Conservation (phyloP, 1,140 invertebrate genomes). For the Tetramorium simillimum region DNA sequence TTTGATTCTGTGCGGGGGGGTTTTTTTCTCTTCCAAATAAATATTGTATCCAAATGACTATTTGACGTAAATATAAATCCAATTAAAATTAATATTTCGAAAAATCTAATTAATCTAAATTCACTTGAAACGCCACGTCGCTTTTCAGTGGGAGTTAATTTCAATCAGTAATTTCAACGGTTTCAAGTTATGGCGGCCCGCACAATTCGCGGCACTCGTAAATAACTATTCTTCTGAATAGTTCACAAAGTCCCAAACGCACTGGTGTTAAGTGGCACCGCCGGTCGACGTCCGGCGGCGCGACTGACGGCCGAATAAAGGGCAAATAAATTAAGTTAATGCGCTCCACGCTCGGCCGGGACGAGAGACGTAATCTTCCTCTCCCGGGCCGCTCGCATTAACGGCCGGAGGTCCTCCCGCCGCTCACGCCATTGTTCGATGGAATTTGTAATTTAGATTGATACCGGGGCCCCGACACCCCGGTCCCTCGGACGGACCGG, state of each 20-base stretch:
- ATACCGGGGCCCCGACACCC: constrained; percentile 69
- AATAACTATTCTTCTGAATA: constrained; percentile 18
- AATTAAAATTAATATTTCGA: neutral
- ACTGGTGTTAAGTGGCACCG: constrained; percentile 64
- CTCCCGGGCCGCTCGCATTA: constrained; percentile 49
- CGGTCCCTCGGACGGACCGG: neutral
- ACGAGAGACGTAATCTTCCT: constrained; percentile 59
- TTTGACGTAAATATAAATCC: neutral
- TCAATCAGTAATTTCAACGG: constrained; percentile 23
- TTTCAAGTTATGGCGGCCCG: neutral
- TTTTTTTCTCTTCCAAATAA: neutral
- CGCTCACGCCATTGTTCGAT: constrained; percentile 77
- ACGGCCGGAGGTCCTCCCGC: constrained; percentile 58
- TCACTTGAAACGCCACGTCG: neutral
- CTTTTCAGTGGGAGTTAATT: neutral
- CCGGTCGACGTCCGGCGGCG: constrained; percentile 77
- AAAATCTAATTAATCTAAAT: neutral
- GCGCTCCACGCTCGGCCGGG: constrained; percentile 61
- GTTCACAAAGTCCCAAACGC: constrained; percentile 2
- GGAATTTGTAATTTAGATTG: constrained; percentile 84
- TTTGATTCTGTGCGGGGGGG: neutral
- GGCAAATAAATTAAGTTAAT: constrained; percentile 86
- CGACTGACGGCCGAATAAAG: constrained; percentile 84
- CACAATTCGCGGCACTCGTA: neutral
- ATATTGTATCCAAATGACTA: neutral